Percentiles rank a stretch among this genome's conserved stretches.
Conservation (phyloP, 2,113 vertebrate genomes). For the Cyphomyrus discorhynchus region DNA sequence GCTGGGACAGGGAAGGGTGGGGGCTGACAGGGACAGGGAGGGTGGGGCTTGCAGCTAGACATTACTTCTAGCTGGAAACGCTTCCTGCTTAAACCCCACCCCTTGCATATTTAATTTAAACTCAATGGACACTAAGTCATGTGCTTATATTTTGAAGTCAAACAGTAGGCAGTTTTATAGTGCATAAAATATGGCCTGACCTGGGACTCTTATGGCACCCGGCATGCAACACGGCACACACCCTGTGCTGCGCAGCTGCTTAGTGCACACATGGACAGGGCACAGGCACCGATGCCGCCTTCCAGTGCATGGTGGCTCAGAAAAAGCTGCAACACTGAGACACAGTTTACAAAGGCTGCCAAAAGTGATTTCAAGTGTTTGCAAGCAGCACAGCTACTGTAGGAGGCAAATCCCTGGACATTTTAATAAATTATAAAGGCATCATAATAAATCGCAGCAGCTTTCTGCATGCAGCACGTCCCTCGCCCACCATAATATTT, state of each 20-base stretch:
- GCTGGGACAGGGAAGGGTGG: too few species aligned
- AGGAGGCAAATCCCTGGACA: not conserved
- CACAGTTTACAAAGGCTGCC: not conserved
- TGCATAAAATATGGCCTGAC: not conserved
- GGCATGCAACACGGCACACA: not conserved
- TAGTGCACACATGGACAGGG: not conserved
- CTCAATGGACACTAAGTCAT: not conserved
- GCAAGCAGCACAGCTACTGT: not conserved
- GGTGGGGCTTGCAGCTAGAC: not conserved
- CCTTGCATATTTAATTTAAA: not conserved
- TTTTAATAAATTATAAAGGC: not conserved
- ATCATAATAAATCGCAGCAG: not conserved
- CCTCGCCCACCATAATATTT: not conserved
- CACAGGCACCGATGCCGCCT: not conserved
- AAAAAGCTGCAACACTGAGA: not conserved
- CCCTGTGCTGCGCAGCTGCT: not conserved
- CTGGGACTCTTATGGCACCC: not conserved
- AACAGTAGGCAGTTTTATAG: not conserved
- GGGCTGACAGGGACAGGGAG: not conserved
- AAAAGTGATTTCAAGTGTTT: not conserved
- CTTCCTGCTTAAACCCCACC: not conserved
- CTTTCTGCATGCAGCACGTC: not conserved
- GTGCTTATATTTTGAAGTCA: not conserved
- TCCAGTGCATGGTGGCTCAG: not conserved
- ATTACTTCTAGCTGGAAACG: too few species aligned